Base-by-base conservation (phyloP, 2,888 invertebrate genomes). In the Endotricha flammealis region DNA sequence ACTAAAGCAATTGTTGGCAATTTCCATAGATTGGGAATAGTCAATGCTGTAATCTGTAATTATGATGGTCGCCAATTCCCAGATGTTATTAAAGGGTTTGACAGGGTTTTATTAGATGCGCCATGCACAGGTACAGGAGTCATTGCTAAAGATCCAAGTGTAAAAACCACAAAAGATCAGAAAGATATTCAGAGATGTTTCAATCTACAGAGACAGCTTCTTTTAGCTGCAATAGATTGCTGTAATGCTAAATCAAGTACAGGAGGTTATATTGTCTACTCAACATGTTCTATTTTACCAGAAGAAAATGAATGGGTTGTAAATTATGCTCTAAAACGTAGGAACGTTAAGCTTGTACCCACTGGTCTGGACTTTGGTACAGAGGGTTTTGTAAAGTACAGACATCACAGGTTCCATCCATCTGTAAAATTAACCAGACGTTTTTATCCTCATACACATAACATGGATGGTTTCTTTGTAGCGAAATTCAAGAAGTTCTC, bases 401-500 rank as follows among this genome's bases (percentile, higher is more conserved):
- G 94, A 33, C 92, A 95, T 48, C 88, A 91, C 57, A 89, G 96
- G 52, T 98, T 96, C 83, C 97, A 98, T 76, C 96, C 96, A 0
- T 93, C 94, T 7, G 77, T 99, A 74, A 95, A 95, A 64, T 76
- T 96, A 39, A 94, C 97, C 0, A 91, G 92, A 66, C 89, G 99
- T 33, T 98, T 96, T 82, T 99, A 99, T 81, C 99, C 99, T 0
- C 99, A 99, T 70, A 93, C 94, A 2, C 97, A 99, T 71, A 99
- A 99, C 70, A 96, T 99, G 94, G 99, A 99, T 80, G 99, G 99
- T 2, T 99, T 99, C 78, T 99, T 93, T 85, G 98, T 99, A 1
- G 98, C 98, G 0, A 99, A 99, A 82, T 77, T 99, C 8, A 97
- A 97, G 81, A 99, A 99, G 69, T 94, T 98, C 70, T 96, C 95